Base-by-base conservation (phyloP, 2,113 vertebrate species). In the Grallaria varia region DNA sequence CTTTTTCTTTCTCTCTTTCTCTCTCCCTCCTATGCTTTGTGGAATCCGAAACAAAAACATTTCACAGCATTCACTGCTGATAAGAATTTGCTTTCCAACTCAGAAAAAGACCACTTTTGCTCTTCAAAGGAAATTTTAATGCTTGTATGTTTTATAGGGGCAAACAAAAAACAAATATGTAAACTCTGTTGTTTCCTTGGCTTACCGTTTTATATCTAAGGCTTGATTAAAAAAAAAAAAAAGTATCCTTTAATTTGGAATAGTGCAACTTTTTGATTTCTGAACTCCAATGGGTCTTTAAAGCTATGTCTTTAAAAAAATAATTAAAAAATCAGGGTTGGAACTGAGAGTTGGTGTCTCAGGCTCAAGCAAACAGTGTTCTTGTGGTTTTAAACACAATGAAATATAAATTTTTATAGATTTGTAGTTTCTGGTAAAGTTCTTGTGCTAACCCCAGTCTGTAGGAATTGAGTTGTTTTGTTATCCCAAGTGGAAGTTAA, bases 61-160 rank as follows among this genome's bases (percentile, higher is more conserved):
- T 97, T 97, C 94, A 92, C 91, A 97, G 97, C 97, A 95, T 98
- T 97, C 97, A 97, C 96, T 97, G 98, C 97, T 98, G 97, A 96
- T 97, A 97, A 95, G 96, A 98, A 98, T 98, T 99, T 98, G 98
- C 98, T 98, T 98, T 98, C 98, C 98, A 98, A 98, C 96, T 93
- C 98, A 98, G 98, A 98, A 94, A 98, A 98, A 99, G 98, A 98
- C 98, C 97, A 98, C 97, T 97, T 97, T 98, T 97, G 97, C 98
- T 98, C 97, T 98, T 98, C 97, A 98, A 98, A 96, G 97, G 95
- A 95, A 98, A 96, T 97, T 96, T 97, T 96, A 97, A 95, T 81
- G 96, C 96, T 97, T 98, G 95, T 97, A 97, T 97, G 96, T 98
- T 98, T 98, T 98, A 98, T 98, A 97, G 97, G 95, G 96, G 98